These are phyloP conservation scores for Karalla daura DNA, from an alignment of 2,797 vertebrate species.

Conservation along the genomic window DNA sequence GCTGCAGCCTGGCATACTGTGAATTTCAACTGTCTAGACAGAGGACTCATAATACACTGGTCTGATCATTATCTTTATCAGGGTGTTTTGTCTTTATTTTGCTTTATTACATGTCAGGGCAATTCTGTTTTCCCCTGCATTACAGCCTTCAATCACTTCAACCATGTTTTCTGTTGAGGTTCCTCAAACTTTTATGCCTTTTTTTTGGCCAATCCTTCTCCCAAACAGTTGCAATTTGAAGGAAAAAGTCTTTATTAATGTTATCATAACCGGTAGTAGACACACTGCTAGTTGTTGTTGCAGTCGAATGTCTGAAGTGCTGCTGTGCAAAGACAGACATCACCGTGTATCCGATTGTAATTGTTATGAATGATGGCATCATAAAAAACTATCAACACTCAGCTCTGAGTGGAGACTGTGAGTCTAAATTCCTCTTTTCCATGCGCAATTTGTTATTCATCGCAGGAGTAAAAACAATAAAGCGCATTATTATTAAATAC, in stretches of 20 bases:
- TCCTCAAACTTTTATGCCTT: background rate
- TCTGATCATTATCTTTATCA: constrained; percentile 5
- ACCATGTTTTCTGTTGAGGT: background rate
- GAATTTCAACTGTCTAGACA: constrained; percentile 1
- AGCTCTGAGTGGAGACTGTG: constrained; percentile 14
- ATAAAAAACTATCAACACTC: constrained; percentile 15
- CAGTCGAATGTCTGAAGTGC: background rate
- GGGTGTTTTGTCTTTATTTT: background rate
- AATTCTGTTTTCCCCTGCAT: constrained; percentile 6
- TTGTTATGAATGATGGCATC: background rate
- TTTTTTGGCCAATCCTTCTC: background rate
- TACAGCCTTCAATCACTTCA: constrained; percentile 2
- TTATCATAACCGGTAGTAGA: too few species aligned
- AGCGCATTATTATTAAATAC: constrained; percentile 75
- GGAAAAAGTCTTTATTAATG: background rate
- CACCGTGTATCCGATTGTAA: constrained; percentile 1
- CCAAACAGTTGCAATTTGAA: background rate
- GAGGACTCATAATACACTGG: background rate
- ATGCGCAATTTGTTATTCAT: constrained; percentile 70
- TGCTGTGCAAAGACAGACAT: background rate
- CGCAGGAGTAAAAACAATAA: constrained; percentile 69
- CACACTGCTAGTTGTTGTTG: background rate
- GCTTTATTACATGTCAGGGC: background rate
- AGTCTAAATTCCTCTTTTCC: constrained; percentile 28
- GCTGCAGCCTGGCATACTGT: background rate